Percentiles rank a stretch among this genome's conserved stretches.
Evolutionary conservation across 2,113 vertebrate species (phyloP).

Genomic region (Tragelaphus imberbis): DNA sequence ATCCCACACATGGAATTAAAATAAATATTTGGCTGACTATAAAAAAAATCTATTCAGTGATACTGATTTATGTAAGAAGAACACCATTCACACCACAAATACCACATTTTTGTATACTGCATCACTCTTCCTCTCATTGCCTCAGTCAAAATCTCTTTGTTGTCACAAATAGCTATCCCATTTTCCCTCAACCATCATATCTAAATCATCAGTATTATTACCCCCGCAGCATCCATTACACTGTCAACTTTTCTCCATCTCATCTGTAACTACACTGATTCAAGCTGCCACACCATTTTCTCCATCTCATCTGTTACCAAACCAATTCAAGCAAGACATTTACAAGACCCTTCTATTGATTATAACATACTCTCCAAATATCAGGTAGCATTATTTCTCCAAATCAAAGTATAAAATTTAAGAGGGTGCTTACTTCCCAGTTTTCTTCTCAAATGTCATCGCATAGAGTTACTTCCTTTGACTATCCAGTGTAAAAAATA

Average conservation of each 20-base stretch:
- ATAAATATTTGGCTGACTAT: neutral
- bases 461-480: neutral
- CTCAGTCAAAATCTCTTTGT: neutral
- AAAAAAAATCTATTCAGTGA: neutral
- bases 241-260: neutral
- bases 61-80: neutral
- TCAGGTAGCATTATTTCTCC: neutral
- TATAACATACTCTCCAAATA: neutral
- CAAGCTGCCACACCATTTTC: neutral
- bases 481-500: neutral
- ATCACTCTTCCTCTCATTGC: neutral
- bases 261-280: neutral
- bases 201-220: neutral
- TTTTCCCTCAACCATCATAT: neutral
- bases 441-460: neutral
- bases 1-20: neutral
- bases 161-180: neutral
- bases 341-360: neutral
- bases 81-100: neutral
- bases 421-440: neutral
- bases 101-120: neutral
- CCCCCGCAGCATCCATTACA: neutral
- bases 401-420: neutral
- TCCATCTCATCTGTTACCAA: neutral
- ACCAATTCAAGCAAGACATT: neutral